Percentiles rank a stretch among this genome's conserved stretches.
Conservation (phyloP, 1,140 invertebrate species). For the Rhizoglyphus robini region DNA sequence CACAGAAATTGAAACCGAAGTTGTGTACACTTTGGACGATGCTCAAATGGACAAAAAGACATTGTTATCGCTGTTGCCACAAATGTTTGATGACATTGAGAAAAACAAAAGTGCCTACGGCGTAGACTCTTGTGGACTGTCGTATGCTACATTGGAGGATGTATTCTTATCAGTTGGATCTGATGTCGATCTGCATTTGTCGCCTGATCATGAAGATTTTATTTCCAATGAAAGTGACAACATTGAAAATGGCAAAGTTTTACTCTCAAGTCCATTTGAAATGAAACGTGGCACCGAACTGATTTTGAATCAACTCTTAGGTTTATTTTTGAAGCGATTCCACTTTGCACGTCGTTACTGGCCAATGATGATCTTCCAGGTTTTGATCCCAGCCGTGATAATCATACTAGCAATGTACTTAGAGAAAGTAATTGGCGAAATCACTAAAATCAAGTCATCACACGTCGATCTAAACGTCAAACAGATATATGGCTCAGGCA, state of each 20-base stretch:
- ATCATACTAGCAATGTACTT: neutral
- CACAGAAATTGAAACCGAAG: conserved; percentile 33
- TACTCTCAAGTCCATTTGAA: neutral
- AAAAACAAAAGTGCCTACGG: conserved; percentile 41
- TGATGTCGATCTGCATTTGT: no score
- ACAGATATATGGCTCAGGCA: neutral
- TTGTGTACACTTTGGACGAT: conserved; percentile 38
- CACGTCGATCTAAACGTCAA: neutral
- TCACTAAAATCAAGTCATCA: neutral
- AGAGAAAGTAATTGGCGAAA: no score
- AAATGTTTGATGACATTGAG: conserved; percentile 51
- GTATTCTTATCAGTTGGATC: conserved; percentile 51
- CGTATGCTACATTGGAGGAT: conserved; percentile 67
- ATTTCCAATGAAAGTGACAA: neutral
- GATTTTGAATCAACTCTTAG: conserved; percentile 15
- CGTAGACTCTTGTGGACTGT: conserved; percentile 58
- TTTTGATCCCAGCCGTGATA: neutral
- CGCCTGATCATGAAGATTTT: neutral
- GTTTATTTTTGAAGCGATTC: conserved; percentile 25
- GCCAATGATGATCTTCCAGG: conserved; percentile 18
- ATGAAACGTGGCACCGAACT: neutral
- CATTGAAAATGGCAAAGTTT: neutral
- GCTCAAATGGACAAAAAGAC: conserved; percentile 25
- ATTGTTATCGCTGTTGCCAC: conserved; percentile 36
- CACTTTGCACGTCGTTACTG: conserved; percentile 25